Conservation (phyloP, 2,113 vertebrate genomes). For the Rhynchomys soricoides region DNA sequence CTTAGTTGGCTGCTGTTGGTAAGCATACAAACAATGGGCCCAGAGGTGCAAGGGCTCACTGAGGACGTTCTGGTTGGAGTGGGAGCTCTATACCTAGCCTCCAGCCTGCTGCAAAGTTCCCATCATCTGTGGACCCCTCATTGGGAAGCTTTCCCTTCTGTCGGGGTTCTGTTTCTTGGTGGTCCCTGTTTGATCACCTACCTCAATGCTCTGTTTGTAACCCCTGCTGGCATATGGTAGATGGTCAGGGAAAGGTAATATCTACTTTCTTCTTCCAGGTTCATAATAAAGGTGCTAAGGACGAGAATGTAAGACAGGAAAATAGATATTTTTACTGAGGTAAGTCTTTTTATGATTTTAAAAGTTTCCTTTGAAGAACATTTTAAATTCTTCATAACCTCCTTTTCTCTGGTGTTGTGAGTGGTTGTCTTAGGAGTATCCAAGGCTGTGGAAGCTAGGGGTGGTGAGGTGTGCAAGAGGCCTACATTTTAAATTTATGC, state of each 20-base stretch:
- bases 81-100: background rate
- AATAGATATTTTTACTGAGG: constrained; percentile 73
- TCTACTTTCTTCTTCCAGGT: constrained; percentile 35
- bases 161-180: background rate
- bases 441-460: background rate
- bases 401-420: background rate
- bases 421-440: background rate
- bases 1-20: background rate
- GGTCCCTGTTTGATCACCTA: background rate
- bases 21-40: background rate
- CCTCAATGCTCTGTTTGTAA: background rate
- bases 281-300: constrained; percentile 84
- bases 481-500: constrained; percentile 27
- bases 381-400: background rate
- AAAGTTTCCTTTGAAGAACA: background rate
- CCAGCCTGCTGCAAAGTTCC: background rate
- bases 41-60: background rate
- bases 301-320: constrained; percentile 71
- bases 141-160: background rate
- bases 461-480: background rate
- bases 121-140: background rate
- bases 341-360: constrained; percentile 66
- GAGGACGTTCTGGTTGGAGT: background rate
- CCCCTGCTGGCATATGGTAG: background rate
- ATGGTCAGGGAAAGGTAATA: constrained; percentile 54